Evolutionary conservation across 2,113 vertebrate genomes (phyloP).

Genomic region (Nycticryphes semicollaris): DNA sequence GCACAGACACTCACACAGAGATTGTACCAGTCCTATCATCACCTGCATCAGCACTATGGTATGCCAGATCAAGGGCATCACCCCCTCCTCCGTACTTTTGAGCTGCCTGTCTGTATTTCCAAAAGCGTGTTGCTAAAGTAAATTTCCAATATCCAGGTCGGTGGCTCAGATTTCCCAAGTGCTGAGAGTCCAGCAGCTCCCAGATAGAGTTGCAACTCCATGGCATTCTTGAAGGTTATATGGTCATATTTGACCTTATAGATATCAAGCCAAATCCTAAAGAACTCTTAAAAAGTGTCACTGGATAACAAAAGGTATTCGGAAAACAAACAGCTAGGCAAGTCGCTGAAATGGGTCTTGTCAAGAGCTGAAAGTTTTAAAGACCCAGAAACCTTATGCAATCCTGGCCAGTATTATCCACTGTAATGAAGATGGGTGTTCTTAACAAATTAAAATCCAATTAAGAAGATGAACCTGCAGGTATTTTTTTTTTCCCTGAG

Average conservation of each 20-base stretch:
- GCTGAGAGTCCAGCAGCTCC: background rate
- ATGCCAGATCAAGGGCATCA: background rate
- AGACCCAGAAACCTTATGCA: background rate
- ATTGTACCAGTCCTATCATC: background rate
- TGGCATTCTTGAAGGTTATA: background rate
- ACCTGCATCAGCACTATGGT: background rate
- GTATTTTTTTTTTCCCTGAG: background rate
- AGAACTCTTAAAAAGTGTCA: background rate
- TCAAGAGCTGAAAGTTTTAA: background rate
- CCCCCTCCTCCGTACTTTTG: background rate
- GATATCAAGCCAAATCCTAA: background rate
- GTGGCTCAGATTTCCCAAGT: background rate
- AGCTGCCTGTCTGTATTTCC: background rate
- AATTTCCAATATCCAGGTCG: background rate
- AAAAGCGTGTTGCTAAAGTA: background rate
- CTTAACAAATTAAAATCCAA: background rate
- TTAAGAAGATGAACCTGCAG: background rate
- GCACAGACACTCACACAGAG: background rate
- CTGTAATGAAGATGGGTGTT: background rate
- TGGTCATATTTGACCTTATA: background rate
- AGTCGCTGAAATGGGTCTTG: accelerated
- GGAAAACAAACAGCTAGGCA: background rate
- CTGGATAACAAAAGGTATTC: background rate
- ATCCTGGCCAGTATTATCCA: background rate
- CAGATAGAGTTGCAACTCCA: background rate